A percentile compares a stretch with the other conserved stretches of the same genome.
Evolutionary conservation across 2,888 invertebrate genomes (phyloP).

Genomic region (Morpho achilles): DNA sequence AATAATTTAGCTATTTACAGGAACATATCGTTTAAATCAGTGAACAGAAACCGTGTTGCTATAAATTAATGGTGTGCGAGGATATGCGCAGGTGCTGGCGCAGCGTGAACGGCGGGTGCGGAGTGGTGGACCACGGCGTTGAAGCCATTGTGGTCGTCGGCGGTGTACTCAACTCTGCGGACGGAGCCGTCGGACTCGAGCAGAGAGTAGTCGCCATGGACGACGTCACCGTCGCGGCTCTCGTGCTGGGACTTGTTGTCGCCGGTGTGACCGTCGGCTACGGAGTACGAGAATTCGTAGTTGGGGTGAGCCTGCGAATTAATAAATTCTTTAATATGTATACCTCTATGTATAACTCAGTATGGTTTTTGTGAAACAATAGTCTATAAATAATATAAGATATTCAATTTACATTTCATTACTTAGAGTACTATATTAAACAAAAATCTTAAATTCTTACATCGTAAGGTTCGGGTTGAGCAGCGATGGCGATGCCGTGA

Average conservation of each 20-base stretch:
- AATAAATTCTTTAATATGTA: too few relatives aligned
- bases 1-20: too few relatives aligned
- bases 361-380: too few relatives aligned
- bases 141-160: slow-evolving; percentile 62
- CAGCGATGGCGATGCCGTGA: not conserved
- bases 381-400: too few relatives aligned
- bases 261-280: slow-evolving; percentile 76
- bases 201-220: slow-evolving; percentile 72
- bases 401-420: too few relatives aligned
- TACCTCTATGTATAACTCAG: too few relatives aligned
- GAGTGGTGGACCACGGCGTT: slow-evolving; percentile 38
- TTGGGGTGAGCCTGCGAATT: slow-evolving; percentile 56
- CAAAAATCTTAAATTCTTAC: not conserved
- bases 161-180: slow-evolving; percentile 71
- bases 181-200: slow-evolving; percentile 69
- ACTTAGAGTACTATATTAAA: too few relatives aligned
- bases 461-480: not conserved
- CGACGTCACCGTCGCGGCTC: slow-evolving; percentile 80
- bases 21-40: too few relatives aligned
- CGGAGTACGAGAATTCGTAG: slow-evolving; percentile 79
- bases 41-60: too few relatives aligned
- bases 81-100: slow-evolving; percentile 19
- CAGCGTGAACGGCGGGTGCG: slow-evolving; percentile 28
- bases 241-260: slow-evolving; percentile 78
- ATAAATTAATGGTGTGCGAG: not conserved